Percentiles rank a stretch among this genome's conserved stretches.
Conservation (phyloP, 2,888 invertebrate species). For the Pollenia griseotomentosa region DNA sequence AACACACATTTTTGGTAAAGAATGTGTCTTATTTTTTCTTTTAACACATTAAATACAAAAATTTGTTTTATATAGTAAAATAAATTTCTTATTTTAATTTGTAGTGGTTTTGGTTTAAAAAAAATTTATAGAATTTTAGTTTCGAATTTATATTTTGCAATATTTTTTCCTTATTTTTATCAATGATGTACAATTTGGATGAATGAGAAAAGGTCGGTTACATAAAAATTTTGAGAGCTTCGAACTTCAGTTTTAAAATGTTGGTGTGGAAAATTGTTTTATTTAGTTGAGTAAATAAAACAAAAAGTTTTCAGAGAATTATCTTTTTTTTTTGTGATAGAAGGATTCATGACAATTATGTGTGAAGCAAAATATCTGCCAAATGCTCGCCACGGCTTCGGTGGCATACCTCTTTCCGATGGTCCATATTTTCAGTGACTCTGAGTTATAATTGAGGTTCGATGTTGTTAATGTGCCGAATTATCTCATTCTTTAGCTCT, state of each 20-base stretch:
- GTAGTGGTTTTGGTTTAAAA: conserved; percentile 72
- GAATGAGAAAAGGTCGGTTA: neutral
- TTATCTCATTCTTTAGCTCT: no score
- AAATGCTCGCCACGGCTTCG: no score
- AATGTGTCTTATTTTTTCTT: conserved; percentile 48
- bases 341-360: no score
- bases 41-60: conserved; percentile 66
- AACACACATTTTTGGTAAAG: conserved; percentile 65
- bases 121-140: conserved; percentile 33
- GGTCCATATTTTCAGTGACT: no score
- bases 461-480: no score
- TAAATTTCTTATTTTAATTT: conserved; percentile 56
- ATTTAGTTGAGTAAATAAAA: no score
- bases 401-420: no score
- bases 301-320: no score
- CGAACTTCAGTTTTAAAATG: neutral
- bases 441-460: no score
- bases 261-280: no score
- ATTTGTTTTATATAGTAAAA: conserved; percentile 58
- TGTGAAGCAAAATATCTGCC: no score
- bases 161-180: conserved; percentile 3
- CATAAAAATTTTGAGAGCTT: neutral
- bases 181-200: conserved; percentile 52
- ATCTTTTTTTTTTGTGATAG: no score
- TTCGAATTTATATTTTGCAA: conserved; percentile 36